Evolutionary conservation across 2,888 invertebrate species (phyloP).

Genomic region (Nycteola revayana): DNA sequence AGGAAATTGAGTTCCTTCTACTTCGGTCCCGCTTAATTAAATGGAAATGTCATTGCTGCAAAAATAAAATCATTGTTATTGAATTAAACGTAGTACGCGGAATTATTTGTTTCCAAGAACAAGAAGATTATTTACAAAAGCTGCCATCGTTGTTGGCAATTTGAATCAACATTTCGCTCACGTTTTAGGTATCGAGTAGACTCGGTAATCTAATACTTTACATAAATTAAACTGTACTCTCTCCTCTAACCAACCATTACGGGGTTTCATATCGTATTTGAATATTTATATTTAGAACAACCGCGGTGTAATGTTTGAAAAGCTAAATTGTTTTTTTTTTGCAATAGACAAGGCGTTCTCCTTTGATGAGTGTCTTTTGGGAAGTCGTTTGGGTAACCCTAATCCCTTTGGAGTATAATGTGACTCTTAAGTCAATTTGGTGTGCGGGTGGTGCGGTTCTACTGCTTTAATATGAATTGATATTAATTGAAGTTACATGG

Average conservation of each 20-base stretch:
- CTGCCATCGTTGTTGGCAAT: slow-evolving; percentile 46
- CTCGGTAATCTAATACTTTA: slow-evolving; percentile 67
- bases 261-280: slow-evolving; percentile 63
- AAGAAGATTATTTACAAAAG: slow-evolving; percentile 25
- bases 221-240: slow-evolving; percentile 68
- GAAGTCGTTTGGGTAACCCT: slow-evolving; percentile 46
- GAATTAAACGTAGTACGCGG: neutral
- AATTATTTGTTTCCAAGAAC: slow-evolving; percentile 7
- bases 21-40: too few relatives aligned
- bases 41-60: too few relatives aligned
- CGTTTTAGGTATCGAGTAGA: slow-evolving; percentile 62
- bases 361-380: slow-evolving; percentile 28
- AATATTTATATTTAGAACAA: slow-evolving; percentile 65
- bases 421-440: slow-evolving; percentile 37
- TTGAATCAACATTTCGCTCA: slow-evolving; percentile 68
- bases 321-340: slow-evolving; percentile 41
- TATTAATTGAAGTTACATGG: neutral
- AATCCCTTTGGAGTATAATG: slow-evolving; percentile 38
- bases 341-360: slow-evolving; percentile 26
- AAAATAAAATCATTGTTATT: neutral
- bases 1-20: too few relatives aligned
- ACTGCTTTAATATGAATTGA: slow-evolving; percentile 1
- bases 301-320: slow-evolving; percentile 43
- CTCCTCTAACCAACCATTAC: slow-evolving; percentile 69
- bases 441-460: slow-evolving; percentile 18